A percentile compares a stretch with the other conserved stretches of the same genome.
These are phyloP conservation scores for Pedionomus torquatus DNA, from an alignment of 2,113 vertebrate species.

Conservation along the genomic window DNA sequence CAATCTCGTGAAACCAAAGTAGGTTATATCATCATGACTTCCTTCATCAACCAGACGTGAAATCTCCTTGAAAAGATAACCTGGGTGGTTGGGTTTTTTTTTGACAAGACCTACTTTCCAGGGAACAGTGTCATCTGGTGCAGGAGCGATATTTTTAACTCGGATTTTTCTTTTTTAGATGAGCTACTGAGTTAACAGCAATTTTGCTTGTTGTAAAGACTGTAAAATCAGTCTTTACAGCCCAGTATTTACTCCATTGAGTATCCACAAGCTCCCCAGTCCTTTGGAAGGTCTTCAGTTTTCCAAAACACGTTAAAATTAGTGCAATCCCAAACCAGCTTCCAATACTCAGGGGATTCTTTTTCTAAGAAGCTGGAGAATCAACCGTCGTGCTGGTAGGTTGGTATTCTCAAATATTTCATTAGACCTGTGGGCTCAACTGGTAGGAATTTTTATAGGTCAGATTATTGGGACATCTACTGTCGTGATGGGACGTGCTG, in stretches of 20 bases:
- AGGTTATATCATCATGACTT: background rate
- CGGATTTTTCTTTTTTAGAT: background rate
- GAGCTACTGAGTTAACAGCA: background rate
- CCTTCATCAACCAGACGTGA: background rate
- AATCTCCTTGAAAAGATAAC: background rate
- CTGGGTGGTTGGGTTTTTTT: background rate
- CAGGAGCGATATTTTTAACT: background rate
- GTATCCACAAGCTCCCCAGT: background rate
- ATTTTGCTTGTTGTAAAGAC: background rate
- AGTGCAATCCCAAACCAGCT: background rate
- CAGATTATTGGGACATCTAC: background rate
- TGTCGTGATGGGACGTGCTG: fast-evolving
- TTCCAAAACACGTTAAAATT: background rate
- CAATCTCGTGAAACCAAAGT: background rate
- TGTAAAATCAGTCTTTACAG: background rate
- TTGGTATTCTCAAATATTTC: background rate
- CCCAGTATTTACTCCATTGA: background rate
- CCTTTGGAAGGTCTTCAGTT: background rate
- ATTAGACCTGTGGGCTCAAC: background rate
- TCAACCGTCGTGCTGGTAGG: background rate
- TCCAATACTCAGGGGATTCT: no score
- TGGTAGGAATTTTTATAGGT: background rate
- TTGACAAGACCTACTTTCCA: background rate
- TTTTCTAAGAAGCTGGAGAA: background rate
- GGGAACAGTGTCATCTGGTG: background rate